These are phyloP conservation scores for Corythornis leucogaster DNA, from an alignment of 2,797 vertebrate genomes.

Conservation along the genomic window DNA sequence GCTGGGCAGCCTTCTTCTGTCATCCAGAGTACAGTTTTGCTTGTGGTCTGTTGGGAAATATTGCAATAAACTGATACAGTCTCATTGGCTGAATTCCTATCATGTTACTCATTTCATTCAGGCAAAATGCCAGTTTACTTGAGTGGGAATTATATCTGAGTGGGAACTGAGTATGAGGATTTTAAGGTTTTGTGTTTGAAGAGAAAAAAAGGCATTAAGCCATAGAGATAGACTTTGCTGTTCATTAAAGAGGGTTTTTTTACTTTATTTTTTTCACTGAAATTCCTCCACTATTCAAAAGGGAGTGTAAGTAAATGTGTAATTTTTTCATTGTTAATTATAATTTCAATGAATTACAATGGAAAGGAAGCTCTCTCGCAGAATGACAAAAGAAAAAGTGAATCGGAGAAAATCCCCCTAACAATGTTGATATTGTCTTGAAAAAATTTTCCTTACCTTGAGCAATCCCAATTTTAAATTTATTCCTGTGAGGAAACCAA, in stretches of 20 bases:
- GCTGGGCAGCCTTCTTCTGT: conserved; percentile 33
- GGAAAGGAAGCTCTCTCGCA: conserved; percentile 44
- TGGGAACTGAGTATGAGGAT: background rate
- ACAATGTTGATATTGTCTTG: conserved; percentile 41
- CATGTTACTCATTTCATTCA: conserved; percentile 22
- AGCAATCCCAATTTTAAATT: conserved; percentile 57
- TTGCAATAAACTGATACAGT: conserved; percentile 44
- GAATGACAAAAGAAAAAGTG: conserved; percentile 32
- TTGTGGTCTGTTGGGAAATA: conserved; percentile 48
- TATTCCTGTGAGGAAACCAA: conserved; percentile 57
- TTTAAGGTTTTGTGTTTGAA: conserved; percentile 43
- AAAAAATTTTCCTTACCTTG: conserved; percentile 43
- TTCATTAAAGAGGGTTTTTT: conserved; percentile 45
- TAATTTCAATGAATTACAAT: conserved; percentile 65
- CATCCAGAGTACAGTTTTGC: conserved; percentile 34
- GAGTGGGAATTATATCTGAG: conserved; percentile 40
- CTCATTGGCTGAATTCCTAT: conserved; percentile 43
- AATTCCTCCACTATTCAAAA: conserved; percentile 61
- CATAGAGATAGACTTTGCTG: conserved; percentile 49
- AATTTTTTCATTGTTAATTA: conserved; percentile 64
- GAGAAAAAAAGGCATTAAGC: conserved; percentile 36
- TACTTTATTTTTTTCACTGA: conserved; percentile 46
- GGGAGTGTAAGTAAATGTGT: conserved; percentile 64
- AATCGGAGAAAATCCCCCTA: conserved; percentile 54
- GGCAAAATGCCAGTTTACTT: conserved; percentile 49